phyloP scores from a whole-genome alignment of 2,113 vertebrate genomes.

The Zapornia atra region DNA sequence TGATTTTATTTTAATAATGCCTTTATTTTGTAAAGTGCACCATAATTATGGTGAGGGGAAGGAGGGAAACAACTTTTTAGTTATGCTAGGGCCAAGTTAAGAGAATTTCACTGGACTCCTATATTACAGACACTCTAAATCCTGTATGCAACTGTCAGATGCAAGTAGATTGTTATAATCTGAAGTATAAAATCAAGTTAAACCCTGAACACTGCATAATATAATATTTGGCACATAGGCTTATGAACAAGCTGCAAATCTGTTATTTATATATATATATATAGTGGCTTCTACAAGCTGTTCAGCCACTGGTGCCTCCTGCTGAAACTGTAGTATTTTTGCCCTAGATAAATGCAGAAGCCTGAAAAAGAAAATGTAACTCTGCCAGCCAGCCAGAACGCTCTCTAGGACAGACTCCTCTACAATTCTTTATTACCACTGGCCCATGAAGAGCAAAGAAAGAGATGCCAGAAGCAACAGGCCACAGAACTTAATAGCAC shows the following conservation, averaged over 20 bases:
- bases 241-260: not conserved
- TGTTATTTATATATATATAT: not conserved
- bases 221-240: not conserved
- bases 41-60: not conserved
- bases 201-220: not conserved
- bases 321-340: not conserved
- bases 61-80: not conserved
- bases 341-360: not conserved
- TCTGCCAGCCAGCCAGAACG: not conserved
- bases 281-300: not conserved
- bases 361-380: not conserved
- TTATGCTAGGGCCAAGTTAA: not conserved
- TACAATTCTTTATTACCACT: not conserved
- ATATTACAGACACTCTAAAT: not conserved
- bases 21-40: constrained; percentile 11
- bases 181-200: not conserved
- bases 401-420: not conserved
- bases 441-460: not conserved
- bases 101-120: not conserved
- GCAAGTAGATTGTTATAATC: not conserved
- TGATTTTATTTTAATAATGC: not conserved
- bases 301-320: not conserved
- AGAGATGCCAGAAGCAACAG: not conserved
- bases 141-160: not conserved
- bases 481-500: not conserved